phyloP scores from a whole-genome alignment of 2,113 vertebrate genomes.

The Emberiza fucata region DNA sequence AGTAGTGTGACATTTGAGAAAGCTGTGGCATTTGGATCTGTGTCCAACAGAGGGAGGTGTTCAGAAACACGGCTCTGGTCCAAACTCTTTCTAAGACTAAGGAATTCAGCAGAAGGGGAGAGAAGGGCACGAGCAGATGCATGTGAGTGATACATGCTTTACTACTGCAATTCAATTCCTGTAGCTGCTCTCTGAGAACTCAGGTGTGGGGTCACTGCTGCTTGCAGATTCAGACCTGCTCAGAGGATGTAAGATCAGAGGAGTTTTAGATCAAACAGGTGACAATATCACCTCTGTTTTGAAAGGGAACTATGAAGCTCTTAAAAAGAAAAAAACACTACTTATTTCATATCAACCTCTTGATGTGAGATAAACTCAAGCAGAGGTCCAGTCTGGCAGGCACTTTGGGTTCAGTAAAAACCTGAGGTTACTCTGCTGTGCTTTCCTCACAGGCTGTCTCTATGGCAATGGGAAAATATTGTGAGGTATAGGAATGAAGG shows the following conservation, averaged over 20 bases:
- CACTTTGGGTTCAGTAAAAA: conserved; percentile 21
- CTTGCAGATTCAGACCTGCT: background rate
- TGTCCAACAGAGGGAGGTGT: conserved; percentile 47
- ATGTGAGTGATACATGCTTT: background rate
- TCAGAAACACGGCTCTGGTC: background rate
- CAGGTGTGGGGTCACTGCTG: background rate
- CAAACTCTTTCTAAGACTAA: conserved; percentile 31
- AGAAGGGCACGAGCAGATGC: background rate
- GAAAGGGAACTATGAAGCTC: background rate
- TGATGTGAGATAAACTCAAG: background rate
- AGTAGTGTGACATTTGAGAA: background rate
- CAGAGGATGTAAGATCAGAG: background rate
- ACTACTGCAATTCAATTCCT: background rate
- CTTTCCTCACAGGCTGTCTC: conserved; percentile 58
- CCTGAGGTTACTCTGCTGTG: conserved; percentile 22
- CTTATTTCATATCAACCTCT: background rate
- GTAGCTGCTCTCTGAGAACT: background rate
- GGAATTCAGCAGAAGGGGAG: background rate
- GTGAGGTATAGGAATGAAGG: conserved; percentile 69
- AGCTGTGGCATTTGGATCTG: background rate
- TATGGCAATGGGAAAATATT: conserved; percentile 80
- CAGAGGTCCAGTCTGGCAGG: background rate
- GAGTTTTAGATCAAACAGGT: background rate
- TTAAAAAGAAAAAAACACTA: background rate
- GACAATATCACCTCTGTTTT: background rate